These are phyloP conservation scores for Podiceps cristatus DNA, from an alignment of 2,113 vertebrate species.

Conservation along the genomic window DNA sequence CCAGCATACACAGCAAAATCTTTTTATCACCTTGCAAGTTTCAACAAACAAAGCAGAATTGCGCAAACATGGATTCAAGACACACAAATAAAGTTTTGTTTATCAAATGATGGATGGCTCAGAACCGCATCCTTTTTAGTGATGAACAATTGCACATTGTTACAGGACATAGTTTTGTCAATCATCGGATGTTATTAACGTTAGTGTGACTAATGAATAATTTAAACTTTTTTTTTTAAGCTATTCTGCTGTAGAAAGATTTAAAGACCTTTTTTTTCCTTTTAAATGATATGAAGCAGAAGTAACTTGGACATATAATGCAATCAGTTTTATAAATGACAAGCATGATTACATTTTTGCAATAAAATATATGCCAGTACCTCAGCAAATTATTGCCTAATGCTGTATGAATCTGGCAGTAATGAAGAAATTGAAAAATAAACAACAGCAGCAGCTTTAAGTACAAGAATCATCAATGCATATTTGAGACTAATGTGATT, in stretches of 20 bases:
- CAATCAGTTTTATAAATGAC: slow-evolving; percentile 59
- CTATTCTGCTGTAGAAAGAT: not conserved
- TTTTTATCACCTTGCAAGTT: not conserved
- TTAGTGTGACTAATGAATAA: slow-evolving; percentile 48
- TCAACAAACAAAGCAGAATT: not conserved
- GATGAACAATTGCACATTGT: not conserved
- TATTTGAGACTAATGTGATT: slow-evolving; percentile 57
- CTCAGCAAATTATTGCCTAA: slow-evolving; percentile 36
- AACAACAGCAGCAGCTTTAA: slow-evolving; percentile 42
- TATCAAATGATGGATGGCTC: not conserved
- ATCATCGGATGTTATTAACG: not conserved
- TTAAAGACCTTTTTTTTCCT: slow-evolving; percentile 10
- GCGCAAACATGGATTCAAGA: not conserved
- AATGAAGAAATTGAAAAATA: slow-evolving; percentile 69
- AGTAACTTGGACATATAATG: slow-evolving; percentile 41
- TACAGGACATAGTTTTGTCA: slow-evolving; percentile 11
- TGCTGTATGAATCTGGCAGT: slow-evolving; percentile 8
- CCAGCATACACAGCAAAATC: not conserved
- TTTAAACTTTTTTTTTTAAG: not conserved
- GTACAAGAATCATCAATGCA: slow-evolving; percentile 33
- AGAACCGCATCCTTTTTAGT: slow-evolving; percentile 16
- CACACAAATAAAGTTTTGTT: not conserved
- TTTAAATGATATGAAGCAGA: slow-evolving; percentile 47
- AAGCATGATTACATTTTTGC: slow-evolving; percentile 37
- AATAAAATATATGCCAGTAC: slow-evolving; percentile 43